Base-by-base conservation (phyloP, 2,888 invertebrate genomes). In the Heliconius hortense region DNA sequence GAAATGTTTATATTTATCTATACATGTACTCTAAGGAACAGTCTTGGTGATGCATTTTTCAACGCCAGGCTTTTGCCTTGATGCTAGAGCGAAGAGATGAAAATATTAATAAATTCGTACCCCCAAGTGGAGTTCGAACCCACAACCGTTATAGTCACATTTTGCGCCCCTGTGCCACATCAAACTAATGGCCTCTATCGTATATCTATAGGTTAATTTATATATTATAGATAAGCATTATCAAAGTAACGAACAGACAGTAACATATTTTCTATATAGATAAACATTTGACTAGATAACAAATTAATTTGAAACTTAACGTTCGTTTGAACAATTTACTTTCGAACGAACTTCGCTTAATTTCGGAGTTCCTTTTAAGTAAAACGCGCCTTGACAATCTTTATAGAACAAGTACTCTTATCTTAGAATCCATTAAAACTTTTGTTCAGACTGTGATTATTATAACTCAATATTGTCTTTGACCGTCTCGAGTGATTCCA, bases 361-460 rank as follows among this genome's bases (percentile, higher is more conserved):
- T 80, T 75, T 73, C 18, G 35, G 69, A 75, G 62, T 62, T 73
- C 71, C 69, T 43, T 66, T 73, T 59, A 63, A 72, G 68, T 53
- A 66, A 73, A 80, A 82, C 78, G 80, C 77, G 67, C 75, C 78
- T 62, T 74, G 76, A 80, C 79, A 79, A 77, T 77, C 83, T 82
- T 80, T 80, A 80, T 81, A 76, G 80, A 78, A 74, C 78, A 77
- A 77, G 78, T 76, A 76, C 81, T 83, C 84, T 89, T 90, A 90
- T 90, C 91, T 84, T 77, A 70, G 78, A 84, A 86, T 86, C 88
- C 90, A 90, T 91, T 91, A 88, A 89, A 91, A 91, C 84, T 90
- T 90, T 82, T 79, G 82, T 85, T 83, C 81, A 79, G 80, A 79
- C 81, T 79, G 80, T 79, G 84, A 82, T 88, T 87, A 90, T 91